Base-by-base conservation (phyloP, 2,888 invertebrate species). In the Druceiella hillmani region DNA sequence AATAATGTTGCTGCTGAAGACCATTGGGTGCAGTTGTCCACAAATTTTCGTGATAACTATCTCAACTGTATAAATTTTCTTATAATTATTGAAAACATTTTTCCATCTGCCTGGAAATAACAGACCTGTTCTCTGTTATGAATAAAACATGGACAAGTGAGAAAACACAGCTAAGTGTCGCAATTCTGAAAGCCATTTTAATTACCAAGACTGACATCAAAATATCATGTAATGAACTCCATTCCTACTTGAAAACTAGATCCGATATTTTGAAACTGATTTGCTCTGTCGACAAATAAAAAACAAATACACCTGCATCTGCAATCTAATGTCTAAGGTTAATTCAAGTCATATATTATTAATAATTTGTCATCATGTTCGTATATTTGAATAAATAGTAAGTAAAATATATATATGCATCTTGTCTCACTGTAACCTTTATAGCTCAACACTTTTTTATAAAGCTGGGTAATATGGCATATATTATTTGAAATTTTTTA, bases 1-100 rank as follows among this genome's bases (percentile, higher is more conserved):
- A 40, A 46, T 46, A 53, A 53, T 46, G 45, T 52, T 45, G 37
- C 48, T 31, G 44, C 45, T 38, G 52, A 52, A 54, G n/a, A n/a
- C 41, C 48, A 48, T 48, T 53, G 50, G 51, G 46, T 43, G 17
- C 35, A 45, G 44, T 34, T 46, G 35, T 35, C n/a, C 45, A 22
- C 32, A 34, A 41, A 43, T 33, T 46, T 43, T 25, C 36, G 41
- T 20, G 25, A 15, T 22, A 44, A 41, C 33, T 40, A 45, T 38
- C 41, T 41, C 12, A n/a, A 45, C 2, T 39, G 10, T 26, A 42
- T 20, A 10, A 45, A 36, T 34, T 43, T 47, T 43, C 26, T 12
- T n/a, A 43, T 22, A 37, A 40, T n/a, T n/a, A n/a, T 42, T 38
- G 40, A 47, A 30, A 43, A 47, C 28, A 35, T 47, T 43, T 24